These are phyloP conservation scores for Xyliphius kryptos DNA, from an alignment of 2,113 vertebrate species.

Conservation along the genomic window DNA sequence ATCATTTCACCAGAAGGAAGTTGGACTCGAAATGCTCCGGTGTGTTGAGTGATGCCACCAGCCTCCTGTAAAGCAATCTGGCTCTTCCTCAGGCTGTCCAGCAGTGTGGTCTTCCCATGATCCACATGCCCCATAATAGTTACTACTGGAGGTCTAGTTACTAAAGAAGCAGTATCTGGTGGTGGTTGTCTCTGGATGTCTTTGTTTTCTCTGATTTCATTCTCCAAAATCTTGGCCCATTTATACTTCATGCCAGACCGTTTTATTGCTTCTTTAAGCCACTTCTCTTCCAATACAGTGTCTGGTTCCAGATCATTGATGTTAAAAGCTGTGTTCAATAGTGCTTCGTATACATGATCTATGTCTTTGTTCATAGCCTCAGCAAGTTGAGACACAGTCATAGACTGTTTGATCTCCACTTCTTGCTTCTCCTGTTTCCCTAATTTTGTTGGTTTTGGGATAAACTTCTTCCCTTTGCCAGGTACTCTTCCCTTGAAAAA, in stretches of 20 bases:
- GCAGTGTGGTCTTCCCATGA: constrained; percentile 90
- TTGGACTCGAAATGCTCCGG: constrained; percentile 83
- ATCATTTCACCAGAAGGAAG: constrained; percentile 85
- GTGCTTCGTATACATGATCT: constrained; percentile 79
- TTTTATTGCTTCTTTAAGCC: constrained; percentile 79
- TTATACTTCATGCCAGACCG: constrained; percentile 82
- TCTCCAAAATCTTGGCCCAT: constrained; percentile 71
- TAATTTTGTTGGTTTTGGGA: constrained; percentile 44
- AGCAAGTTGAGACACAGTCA: constrained; percentile 72
- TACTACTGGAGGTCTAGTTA: constrained; percentile 76
- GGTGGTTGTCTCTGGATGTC: constrained; percentile 73
- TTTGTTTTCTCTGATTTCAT: constrained; percentile 66
- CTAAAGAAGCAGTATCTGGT: constrained; percentile 68
- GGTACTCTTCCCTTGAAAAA: constrained; percentile 53
- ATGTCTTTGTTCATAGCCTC: constrained; percentile 74
- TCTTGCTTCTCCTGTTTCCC: constrained; percentile 59
- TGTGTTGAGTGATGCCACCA: constrained; percentile 84
- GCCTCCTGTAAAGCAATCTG: constrained; percentile 78
- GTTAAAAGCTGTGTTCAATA: constrained; percentile 70
- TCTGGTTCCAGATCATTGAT: constrained; percentile 68
- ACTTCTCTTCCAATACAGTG: constrained; percentile 65
- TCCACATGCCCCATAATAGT: constrained; percentile 98
- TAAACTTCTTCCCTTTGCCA: constrained; percentile 44
- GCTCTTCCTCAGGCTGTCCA: constrained; percentile 85
- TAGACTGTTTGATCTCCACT: constrained; percentile 71